phyloP scores from a whole-genome alignment of 2,888 invertebrate genomes.

The Trissoscelio sp. region DNA sequence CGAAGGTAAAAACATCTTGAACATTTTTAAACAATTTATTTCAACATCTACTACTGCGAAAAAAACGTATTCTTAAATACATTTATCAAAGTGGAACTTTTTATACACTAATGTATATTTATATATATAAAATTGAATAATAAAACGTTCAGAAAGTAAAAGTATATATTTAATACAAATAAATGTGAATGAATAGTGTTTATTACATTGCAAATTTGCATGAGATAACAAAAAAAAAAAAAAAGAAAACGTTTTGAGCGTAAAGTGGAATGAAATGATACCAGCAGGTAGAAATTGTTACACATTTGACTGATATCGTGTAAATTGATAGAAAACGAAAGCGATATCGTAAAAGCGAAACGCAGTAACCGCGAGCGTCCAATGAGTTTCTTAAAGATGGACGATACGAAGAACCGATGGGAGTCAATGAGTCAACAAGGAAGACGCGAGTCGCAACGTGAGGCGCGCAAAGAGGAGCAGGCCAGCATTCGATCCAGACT shows the following conservation, averaged over 20 bases:
- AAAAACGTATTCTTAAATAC: not conserved
- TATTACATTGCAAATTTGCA: too few species aligned
- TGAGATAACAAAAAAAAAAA: too few species aligned
- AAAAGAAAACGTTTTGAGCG: slow-evolving; percentile 13
- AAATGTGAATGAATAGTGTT: too few species aligned
- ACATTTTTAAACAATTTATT: too few species aligned
- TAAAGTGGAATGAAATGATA: slow-evolving; percentile 17
- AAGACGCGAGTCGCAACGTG: slow-evolving; percentile 87
- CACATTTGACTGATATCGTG: slow-evolving; percentile 53
- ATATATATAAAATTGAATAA: not conserved
- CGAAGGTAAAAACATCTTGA: slow-evolving; percentile 80
- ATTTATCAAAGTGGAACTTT: too few species aligned
- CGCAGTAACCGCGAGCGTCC: slow-evolving; percentile 89
- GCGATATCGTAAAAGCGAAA: slow-evolving; percentile 86
- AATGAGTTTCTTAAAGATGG: slow-evolving; percentile 92
- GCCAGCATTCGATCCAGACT: slow-evolving; percentile 93
- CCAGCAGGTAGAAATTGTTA: slow-evolving; percentile 38
- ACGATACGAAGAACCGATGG: slow-evolving; percentile 92
- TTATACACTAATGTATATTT: too few species aligned
- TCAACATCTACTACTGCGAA: too few species aligned
- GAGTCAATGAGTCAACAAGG: slow-evolving; percentile 85
- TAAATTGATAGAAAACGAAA: slow-evolving; percentile 84
- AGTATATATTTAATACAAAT: too few species aligned
- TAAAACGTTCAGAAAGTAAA: not conserved
- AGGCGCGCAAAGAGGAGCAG: slow-evolving; percentile 94